phyloP scores from a whole-genome alignment of 2,113 vertebrate genomes.

The Ochotona princeps region DNA sequence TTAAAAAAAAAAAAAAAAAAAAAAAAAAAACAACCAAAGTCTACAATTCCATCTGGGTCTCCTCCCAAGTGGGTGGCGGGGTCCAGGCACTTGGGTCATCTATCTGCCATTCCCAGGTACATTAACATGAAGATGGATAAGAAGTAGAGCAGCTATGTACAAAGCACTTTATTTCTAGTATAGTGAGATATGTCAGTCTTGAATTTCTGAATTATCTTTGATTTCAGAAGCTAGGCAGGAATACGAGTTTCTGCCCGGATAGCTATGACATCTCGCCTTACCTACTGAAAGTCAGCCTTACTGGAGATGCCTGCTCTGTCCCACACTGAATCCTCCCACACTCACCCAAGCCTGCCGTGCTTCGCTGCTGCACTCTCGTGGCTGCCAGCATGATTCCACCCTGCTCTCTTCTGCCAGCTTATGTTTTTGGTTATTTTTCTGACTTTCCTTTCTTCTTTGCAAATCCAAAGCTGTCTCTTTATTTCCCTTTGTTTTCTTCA shows the following conservation, averaged over 20 bases:
- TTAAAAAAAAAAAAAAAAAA: too few relatives aligned
- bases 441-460: not conserved
- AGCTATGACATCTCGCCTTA: not conserved
- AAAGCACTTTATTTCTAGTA: constrained; percentile 6
- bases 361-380: not conserved
- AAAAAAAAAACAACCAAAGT: too few relatives aligned
- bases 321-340: not conserved
- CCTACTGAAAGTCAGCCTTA: not conserved
- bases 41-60: too few relatives aligned
- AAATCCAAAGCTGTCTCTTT: not conserved
- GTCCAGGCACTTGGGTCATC: too few relatives aligned
- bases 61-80: too few relatives aligned
- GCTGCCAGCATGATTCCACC: not conserved
- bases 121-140: too few relatives aligned
- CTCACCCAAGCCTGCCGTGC: not conserved
- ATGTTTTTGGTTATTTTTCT: not conserved
- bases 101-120: too few relatives aligned
- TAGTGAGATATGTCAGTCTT: not conserved
- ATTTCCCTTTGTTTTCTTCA: constrained; percentile 26
- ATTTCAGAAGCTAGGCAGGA: not conserved
- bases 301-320: not conserved
- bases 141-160: not conserved
- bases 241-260: not conserved
- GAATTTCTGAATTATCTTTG: constrained; percentile 15
- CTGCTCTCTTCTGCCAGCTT: not conserved